Evolutionary conservation across 2,797 vertebrate genomes (phyloP), one percentile per base, ranked within the genome.

Genomic region (Ptychobarbus kaznakovi): DNA sequence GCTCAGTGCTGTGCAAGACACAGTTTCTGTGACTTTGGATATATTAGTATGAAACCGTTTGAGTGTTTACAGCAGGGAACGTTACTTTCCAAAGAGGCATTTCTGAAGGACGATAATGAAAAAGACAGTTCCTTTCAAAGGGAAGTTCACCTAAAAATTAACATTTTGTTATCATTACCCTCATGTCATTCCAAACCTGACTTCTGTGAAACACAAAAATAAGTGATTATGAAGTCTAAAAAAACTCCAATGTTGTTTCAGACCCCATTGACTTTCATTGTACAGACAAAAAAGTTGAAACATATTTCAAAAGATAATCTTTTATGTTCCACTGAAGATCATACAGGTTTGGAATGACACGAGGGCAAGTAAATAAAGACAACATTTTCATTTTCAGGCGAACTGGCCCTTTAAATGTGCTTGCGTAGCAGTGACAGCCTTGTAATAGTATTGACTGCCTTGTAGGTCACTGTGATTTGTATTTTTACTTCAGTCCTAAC

Each of bases 401-500:
- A 49, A 38, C 79, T 66, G 44, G n/a, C 79, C 28, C 44, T 68
- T 68, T 80, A 81, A 90, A 90, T 92, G 91, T 91, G 88, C 73
- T 92, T 91, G 91, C 82, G 90, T 92, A 91, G 91, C 92, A 90
- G 92, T 86, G 84, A 89, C 92, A 89, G 84, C 70, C 66, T 86
- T 70, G 70, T 74, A 81, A 89, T 80, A 81, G 22, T 91, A 88
- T 91, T 87, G 93, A 92, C 92, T 93, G 92, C 92, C 91, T 87
- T 87, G 73, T 88, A 82, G 89, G 88, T 91, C 88, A 90, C 85
- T 88, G 90, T 90, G 89, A 87, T 93, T 89, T 91, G 83, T 90
- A 87, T 90, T 88, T 90, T 90, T 92, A 94, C 93, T 93, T 93
- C 90, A 93, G 92, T 87, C 86, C 83, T 86, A 80, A 49, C 44